Evolutionary conservation across 2,888 invertebrate species (phyloP).

Genomic region (Dicycla oo): DNA sequence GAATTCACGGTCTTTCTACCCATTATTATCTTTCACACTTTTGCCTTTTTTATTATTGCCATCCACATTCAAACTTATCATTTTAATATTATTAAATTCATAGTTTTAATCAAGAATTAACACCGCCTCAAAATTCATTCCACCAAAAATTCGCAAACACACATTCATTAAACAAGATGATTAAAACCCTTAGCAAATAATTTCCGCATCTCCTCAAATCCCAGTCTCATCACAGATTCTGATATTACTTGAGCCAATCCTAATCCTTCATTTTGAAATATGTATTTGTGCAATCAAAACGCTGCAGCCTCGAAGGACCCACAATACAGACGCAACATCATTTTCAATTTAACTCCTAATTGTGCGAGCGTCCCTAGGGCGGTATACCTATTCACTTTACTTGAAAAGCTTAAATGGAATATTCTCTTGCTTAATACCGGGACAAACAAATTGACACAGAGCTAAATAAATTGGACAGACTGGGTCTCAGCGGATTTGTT

Average conservation of each 20-base stretch:
- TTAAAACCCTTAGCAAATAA: slow-evolving; percentile 47
- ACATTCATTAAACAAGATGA: slow-evolving; percentile 38
- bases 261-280: slow-evolving; percentile 55
- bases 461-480: slow-evolving; percentile 67
- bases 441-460: slow-evolving; percentile 71
- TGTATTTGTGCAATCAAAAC: slow-evolving; percentile 62
- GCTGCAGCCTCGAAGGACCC: slow-evolving; percentile 49
- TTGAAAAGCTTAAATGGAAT: slow-evolving; percentile 70
- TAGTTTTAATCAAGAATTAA: slow-evolving; percentile 23
- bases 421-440: slow-evolving; percentile 64
- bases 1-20: not conserved
- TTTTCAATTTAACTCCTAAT: slow-evolving; percentile 84
- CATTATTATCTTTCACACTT: not conserved
- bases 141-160: slow-evolving; percentile 31
- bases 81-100: not conserved
- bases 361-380: slow-evolving; percentile 72
- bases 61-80: no score
- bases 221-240: slow-evolving; percentile 40
- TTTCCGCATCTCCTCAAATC: slow-evolving; percentile 42
- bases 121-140: not conserved
- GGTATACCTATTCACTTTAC: slow-evolving; percentile 65
- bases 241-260: slow-evolving; percentile 45
- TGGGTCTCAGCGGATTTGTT: slow-evolving; percentile 61
- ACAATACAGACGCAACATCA: slow-evolving; percentile 73
- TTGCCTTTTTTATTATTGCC: not conserved